Conservation (phyloP, 2,888 invertebrate species). For the Orthosia gothica region DNA sequence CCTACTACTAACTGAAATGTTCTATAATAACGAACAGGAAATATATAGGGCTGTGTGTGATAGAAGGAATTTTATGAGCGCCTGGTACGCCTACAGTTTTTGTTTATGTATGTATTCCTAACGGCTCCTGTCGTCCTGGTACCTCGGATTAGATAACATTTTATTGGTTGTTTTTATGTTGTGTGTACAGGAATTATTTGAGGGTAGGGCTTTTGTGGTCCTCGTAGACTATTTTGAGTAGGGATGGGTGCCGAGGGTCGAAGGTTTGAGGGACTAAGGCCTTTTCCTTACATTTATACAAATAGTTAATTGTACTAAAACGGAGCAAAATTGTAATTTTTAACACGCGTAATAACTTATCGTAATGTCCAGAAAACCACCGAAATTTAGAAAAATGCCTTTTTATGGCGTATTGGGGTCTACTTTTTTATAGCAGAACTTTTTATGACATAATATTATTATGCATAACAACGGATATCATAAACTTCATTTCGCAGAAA, state of each 20-base stretch:
- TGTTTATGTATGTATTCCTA: constrained; percentile 63
- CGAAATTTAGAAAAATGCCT: no score
- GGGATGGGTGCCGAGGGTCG: neutral
- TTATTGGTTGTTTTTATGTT: constrained; percentile 65
- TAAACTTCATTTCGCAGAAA: no score
- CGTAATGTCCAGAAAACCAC: no score
- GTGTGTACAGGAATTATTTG: constrained; percentile 50
- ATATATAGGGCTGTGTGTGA: constrained; percentile 55
- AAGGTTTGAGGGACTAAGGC: neutral
- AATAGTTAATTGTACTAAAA: no score
- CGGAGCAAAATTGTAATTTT: no score
- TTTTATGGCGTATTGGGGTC: no score
- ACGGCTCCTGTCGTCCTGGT: constrained; percentile 63
- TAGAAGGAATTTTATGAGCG: constrained; percentile 61
- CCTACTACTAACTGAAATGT: constrained; percentile 59
- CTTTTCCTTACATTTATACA: neutral
- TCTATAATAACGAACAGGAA: constrained; percentile 63
- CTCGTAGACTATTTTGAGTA: constrained; percentile 6
- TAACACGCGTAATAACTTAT: no score
- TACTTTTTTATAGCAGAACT: no score
- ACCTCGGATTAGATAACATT: constrained; percentile 66
- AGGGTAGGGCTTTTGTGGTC: constrained; percentile 21
- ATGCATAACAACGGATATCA: no score
- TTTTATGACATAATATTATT: no score
- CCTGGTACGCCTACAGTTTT: constrained; percentile 60